Percentiles rank a stretch among this genome's conserved stretches.
Evolutionary conservation across 2,888 invertebrate genomes (phyloP).

Genomic region (Leptogaster cylindrica): DNA sequence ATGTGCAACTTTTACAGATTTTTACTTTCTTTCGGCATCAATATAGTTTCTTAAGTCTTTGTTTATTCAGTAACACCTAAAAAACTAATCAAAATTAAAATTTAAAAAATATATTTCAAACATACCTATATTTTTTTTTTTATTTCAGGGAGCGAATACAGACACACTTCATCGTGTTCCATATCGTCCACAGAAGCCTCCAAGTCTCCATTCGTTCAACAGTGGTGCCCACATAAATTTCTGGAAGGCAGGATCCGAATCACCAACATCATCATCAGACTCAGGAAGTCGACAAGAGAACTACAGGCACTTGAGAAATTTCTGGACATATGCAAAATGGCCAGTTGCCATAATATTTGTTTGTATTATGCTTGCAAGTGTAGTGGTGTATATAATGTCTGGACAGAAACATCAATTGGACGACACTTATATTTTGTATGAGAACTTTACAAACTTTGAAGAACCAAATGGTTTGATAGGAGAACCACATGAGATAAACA

Average conservation of each 20-base stretch:
- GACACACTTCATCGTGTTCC: slow-evolving; percentile 44
- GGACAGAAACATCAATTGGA: slow-evolving; percentile 24
- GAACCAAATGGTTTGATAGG: slow-evolving; percentile 12
- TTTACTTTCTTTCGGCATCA: not conserved
- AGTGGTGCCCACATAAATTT: slow-evolving; percentile 42
- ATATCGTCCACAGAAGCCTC: slow-evolving; percentile 35
- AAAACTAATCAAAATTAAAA: not conserved
- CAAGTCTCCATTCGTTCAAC: slow-evolving; percentile 43
- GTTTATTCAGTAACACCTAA: not conserved
- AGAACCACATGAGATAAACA: not conserved
- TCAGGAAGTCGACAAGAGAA: slow-evolving; percentile 40
- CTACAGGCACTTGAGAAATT: slow-evolving; percentile 29
- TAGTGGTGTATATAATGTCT: slow-evolving; percentile 47
- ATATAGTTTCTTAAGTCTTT: not conserved
- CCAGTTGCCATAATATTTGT: slow-evolving; percentile 42
- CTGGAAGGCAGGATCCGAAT: slow-evolving; percentile 48
- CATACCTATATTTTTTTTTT: too few relatives aligned
- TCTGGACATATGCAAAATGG: slow-evolving; percentile 47
- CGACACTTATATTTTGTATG: slow-evolving; percentile 8
- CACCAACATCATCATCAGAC: slow-evolving; percentile 42
- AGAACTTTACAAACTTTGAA: not conserved
- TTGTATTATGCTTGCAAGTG: slow-evolving; percentile 41
- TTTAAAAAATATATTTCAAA: too few relatives aligned
- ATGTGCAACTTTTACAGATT: too few relatives aligned
- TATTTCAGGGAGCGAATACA: slow-evolving; percentile 43